A percentile compares a stretch with the other conserved stretches of the same genome.
Evolutionary conservation across 2,113 vertebrate species (phyloP).

Genomic region (Chamaetylas fuelleborni): DNA sequence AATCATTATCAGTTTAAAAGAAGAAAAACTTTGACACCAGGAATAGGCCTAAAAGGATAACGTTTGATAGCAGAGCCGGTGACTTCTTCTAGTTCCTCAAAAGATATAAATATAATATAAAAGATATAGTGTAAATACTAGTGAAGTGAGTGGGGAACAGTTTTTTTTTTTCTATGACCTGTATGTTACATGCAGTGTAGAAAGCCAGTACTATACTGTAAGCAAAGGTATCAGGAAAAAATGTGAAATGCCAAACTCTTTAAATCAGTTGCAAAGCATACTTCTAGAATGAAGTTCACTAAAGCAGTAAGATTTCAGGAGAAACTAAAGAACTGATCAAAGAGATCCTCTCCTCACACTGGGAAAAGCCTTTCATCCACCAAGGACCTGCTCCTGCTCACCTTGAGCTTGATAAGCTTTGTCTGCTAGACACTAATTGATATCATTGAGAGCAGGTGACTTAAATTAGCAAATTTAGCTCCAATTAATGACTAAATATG

Average conservation of each 20-base stretch:
- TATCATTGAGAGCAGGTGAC: neutral
- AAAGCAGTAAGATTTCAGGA: neutral
- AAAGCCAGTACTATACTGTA: neutral
- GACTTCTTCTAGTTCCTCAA: neutral
- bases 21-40: neutral
- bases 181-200: accelerated
- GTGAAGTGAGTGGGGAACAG: accelerated
- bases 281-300: neutral
- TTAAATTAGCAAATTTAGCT: neutral
- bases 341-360: accelerated
- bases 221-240: neutral
- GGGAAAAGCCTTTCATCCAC: neutral
- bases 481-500: neutral
- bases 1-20: neutral
- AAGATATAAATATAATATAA: neutral
- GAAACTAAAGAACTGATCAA: neutral
- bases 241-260: neutral
- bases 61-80: neutral
- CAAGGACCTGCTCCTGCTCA: accelerated
- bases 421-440: neutral
- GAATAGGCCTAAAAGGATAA: neutral
- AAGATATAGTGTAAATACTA: neutral
- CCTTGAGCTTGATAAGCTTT: neutral
- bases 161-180: neutral
- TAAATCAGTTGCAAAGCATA: neutral